Evolutionary conservation across 2,113 vertebrate genomes (phyloP), one percentile per base, ranked within the genome.

Genomic region (Ellobius talpinus): DNA sequence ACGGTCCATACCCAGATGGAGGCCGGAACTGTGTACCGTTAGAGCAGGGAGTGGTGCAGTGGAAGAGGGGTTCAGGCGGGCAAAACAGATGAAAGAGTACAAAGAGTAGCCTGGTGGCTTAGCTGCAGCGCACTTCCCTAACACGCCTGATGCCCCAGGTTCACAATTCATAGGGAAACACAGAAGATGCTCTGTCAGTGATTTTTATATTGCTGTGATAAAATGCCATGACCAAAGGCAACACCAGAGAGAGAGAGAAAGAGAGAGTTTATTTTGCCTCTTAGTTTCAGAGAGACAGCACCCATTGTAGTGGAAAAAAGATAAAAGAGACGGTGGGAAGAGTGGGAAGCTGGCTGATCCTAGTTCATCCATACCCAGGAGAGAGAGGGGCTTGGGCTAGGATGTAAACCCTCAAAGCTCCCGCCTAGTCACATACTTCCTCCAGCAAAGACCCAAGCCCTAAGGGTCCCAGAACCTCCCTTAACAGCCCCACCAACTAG

Each of bases 51-150:
- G 63, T 7, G 81, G 39, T 19, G 13, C 17, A 66, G 84, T 14
- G 0, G 31, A 68, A 50, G 8, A 7, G 10, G 1, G 42, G 23
- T 21, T 23, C 5, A 0, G 17, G 36, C 0, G 23, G 7, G 24
- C 61, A 0, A 7, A 63, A 26, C 21, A 26, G 61, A 63, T 24
- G 61, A 63, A 63, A 19, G 26, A 45, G 58, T 42, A 65, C 4
- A 1, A 36, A 8, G 21, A 26, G 3, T 0, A 2, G 42, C 65
- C 85, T 23, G 42, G 29, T 66, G 55, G n/a, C 55, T 47, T 17
- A 33, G 31, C 10, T 3, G 31, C 31, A 36, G 42, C 47, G 29
- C 63, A 47, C 42, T 21, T 68, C 45, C 39, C 21, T 36, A 66
- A 63, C 84, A 8, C 1, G 0, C 82, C 63, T 33, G 42, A 36